A percentile compares a stretch with the other conserved stretches of the same genome.
These are phyloP conservation scores for Drosophila pseudotakahashii DNA, from an alignment of 2,888 invertebrate species.

Conservation along the genomic window DNA sequence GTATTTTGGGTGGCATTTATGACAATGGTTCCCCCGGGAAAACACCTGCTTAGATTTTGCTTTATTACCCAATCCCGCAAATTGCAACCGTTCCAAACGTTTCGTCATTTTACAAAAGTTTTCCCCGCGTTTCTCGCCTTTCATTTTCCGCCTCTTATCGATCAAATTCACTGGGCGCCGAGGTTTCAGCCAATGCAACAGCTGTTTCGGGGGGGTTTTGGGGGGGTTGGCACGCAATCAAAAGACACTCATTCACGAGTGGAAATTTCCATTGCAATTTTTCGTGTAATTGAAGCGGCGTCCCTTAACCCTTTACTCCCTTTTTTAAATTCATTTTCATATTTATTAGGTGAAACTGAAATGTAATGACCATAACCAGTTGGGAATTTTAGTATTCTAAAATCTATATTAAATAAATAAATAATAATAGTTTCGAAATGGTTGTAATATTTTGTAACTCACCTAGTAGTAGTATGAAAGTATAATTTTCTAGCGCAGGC, in stretches of 20 bases:
- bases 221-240: conserved; percentile 18
- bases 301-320: conserved; percentile 50
- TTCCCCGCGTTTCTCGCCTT: neutral
- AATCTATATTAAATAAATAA: too few species aligned
- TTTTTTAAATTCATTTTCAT: too few species aligned
- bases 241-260: conserved; percentile 46
- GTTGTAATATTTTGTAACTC: too few species aligned
- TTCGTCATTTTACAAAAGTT: conserved; percentile 3
- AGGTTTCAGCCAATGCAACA: conserved; percentile 18
- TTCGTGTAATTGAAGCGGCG: conserved; percentile 53
- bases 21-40: neutral
- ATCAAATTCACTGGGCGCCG: conserved; percentile 35
- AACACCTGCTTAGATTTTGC: conserved; percentile 6
- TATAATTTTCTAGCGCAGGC: neutral
- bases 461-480: too few species aligned
- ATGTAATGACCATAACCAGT: too few species aligned
- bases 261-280: conserved; percentile 81
- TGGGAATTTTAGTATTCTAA: too few species aligned
- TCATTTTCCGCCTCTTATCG: conserved; percentile 21
- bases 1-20: neutral
- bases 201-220: conserved; percentile 20
- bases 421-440: too few species aligned
- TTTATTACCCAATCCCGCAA: conserved; percentile 4
- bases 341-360: too few species aligned
- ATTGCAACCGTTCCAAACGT: neutral